Base-by-base conservation (phyloP, 1,140 invertebrate genomes). In the Asbolus verrucosus region DNA sequence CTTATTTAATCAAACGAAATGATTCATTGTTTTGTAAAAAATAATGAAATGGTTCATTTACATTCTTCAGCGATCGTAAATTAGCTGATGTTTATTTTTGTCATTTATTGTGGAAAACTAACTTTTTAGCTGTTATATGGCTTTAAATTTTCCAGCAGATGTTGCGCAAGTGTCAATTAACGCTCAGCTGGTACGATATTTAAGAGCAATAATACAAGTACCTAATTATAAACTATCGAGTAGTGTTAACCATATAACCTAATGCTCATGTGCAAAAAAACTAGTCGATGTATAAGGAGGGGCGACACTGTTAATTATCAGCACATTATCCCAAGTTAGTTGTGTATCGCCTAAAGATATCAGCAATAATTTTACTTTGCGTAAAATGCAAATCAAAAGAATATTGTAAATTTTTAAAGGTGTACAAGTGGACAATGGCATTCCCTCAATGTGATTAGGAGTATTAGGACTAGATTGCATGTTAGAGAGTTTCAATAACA, bases 401-500 rank as follows among this genome's bases (percentile, higher is more conserved):
- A 4, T 50, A 50, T 27, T 54, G 46, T 54, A 54, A 27, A 54
- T 54, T 54, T 46, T 54, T 54, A 54, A 54, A 54, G 46, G 46
- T 54, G 46, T 54, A 21, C 46, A 54, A 54, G 46, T 54, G 46
- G 46, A 54, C n/a, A 54, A 54, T 54, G 46, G 46, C 46, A 54
- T 19, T 54, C 13, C 46, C 21, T 54, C 46, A 54, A 13, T 13
- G 46, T 54, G 46, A 24, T 9, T 54, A 54, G 46, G 11, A 54
- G 6, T 43, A 27, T 27, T 27, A 27, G 24, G 24, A 27, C 24
- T 27, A 36, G 11, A n/a, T 50, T 50, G 18, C 43, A 36, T 36
- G 33, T 36, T 6, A 36, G 2, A 36, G 33, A n/a, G 8, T 50
- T 19, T 50, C 15, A 19, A 54, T 9, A 27, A 54, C 9, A 9